Conservation (phyloP, 2,888 invertebrate genomes). For the Callinectes sapidus region DNA sequence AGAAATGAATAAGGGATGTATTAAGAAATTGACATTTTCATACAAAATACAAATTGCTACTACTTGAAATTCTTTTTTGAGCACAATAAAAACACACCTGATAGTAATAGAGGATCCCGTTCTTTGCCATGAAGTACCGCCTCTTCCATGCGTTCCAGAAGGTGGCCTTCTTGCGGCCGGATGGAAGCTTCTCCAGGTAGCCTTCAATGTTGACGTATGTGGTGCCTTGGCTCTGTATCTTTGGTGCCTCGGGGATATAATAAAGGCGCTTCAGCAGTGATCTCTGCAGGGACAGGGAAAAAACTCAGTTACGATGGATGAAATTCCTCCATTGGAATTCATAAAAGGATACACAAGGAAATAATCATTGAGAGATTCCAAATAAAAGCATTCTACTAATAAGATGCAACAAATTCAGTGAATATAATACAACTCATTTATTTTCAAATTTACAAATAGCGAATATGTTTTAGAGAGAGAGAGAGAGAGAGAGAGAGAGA, state of each 20-base stretch:
- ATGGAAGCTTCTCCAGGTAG: constrained; percentile 78
- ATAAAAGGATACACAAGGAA: no score
- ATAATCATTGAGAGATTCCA: no score
- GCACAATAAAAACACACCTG: constrained; percentile 73
- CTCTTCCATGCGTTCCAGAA: constrained; percentile 80
- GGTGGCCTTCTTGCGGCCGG: constrained; percentile 79
- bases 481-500: constrained; percentile 1
- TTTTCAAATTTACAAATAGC: no score
- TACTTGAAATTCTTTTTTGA: background rate
- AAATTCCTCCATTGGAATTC: background rate
- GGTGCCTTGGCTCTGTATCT: constrained; percentile 67
- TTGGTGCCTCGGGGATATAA: constrained; percentile 72
- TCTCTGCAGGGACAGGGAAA: constrained; percentile 68
- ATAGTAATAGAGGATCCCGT: constrained; percentile 79
- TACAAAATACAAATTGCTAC: no score
- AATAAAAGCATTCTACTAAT: no score
- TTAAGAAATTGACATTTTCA: no score
- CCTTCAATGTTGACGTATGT: constrained; percentile 78
- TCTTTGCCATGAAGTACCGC: constrained; percentile 78
- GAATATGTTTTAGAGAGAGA: constrained; percentile 14
- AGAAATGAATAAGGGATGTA: no score
- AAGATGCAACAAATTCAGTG: no score
- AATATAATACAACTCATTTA: no score
- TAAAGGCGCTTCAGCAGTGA: constrained; percentile 74
- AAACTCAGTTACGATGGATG: background rate